Percentiles rank a stretch among this genome's conserved stretches.
These are phyloP conservation scores for Diplodus puntazzo DNA, from an alignment of 2,797 vertebrate species.

Conservation along the genomic window DNA sequence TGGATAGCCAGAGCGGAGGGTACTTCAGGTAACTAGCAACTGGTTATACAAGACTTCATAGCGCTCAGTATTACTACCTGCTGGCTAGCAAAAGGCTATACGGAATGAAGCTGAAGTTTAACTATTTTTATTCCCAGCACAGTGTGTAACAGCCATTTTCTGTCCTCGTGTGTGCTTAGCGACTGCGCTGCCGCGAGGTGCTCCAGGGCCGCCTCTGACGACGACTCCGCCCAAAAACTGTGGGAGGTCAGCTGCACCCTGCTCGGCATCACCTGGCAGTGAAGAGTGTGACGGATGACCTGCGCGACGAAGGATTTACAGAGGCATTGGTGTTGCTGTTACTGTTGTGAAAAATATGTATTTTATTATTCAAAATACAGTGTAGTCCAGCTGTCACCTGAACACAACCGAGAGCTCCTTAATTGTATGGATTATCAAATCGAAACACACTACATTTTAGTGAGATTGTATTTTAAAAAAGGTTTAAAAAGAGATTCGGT, in stretches of 20 bases:
- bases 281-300: constrained; percentile 27
- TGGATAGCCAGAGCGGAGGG: constrained; percentile 82
- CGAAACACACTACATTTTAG: not conserved
- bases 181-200: constrained; percentile 81
- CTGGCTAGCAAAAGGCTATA: not conserved
- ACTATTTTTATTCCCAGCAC: not conserved
- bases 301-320: constrained; percentile 38
- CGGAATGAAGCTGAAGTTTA: not conserved
- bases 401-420: constrained; percentile 1
- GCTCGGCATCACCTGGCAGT: constrained; percentile 84
- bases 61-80: constrained; percentile 23
- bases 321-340: constrained; percentile 21
- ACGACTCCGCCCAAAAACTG: constrained; percentile 83
- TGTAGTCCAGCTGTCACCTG: not conserved
- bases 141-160: constrained; percentile 24
- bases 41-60: not conserved
- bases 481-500: no score
- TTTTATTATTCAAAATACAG: constrained; percentile 11
- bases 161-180: constrained; percentile 64
- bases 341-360: constrained; percentile 16
- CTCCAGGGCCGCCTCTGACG: constrained; percentile 79
- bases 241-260: constrained; percentile 86
- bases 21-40: constrained; percentile 84
- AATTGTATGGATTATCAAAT: constrained; percentile 13
- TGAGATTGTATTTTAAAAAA: constrained; percentile 5